These are phyloP conservation scores for Drosophila melanogaster DNA, from an alignment of 1,140 invertebrate genomes.

Conservation along the genomic window DNA sequence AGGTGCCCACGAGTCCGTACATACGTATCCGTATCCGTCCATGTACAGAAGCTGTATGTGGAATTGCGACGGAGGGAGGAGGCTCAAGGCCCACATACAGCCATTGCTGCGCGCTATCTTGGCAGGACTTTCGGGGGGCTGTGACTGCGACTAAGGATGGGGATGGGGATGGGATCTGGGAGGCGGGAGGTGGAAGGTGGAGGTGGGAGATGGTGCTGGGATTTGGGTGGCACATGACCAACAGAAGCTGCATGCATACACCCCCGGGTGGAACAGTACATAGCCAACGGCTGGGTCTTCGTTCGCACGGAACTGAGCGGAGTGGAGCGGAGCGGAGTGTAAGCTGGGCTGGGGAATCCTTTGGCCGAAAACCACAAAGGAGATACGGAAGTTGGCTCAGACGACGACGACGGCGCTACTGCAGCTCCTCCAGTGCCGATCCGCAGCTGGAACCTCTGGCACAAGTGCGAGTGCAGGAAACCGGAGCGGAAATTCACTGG, in stretches of 20 bases:
- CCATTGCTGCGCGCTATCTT: constrained; percentile 68
- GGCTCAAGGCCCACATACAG: constrained; percentile 16
- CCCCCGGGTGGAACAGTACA: constrained; percentile 84
- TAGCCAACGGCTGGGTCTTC: constrained; percentile 84
- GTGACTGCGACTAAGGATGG: background rate
- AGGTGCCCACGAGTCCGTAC: constrained; percentile 31
- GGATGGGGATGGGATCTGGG: background rate
- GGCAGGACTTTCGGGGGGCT: constrained; percentile 47
- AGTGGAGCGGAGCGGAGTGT: constrained; percentile 62
- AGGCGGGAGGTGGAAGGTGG: too few relatives aligned
- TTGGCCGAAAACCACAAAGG: constrained; percentile 82
- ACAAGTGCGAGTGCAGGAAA: constrained; percentile 56
- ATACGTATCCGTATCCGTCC: constrained; percentile 34
- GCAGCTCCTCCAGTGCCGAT: constrained; percentile 58
- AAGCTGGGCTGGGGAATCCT: constrained; percentile 81
- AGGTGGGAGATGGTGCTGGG: background rate
- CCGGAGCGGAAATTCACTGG: constrained; percentile 76
- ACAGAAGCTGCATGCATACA: constrained; percentile 83
- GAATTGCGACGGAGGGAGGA: constrained; percentile 15
- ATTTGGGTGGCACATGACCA: constrained; percentile 62
- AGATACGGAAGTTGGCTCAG: constrained; percentile 83
- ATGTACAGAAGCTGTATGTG: constrained; percentile 55
- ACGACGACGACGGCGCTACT: constrained; percentile 58
- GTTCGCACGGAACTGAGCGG: constrained; percentile 65
- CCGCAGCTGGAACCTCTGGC: constrained; percentile 40